Percentiles rank a stretch among this genome's conserved stretches.
Conservation (phyloP, 1,140 invertebrate species). For the Drosophila varians region DNA sequence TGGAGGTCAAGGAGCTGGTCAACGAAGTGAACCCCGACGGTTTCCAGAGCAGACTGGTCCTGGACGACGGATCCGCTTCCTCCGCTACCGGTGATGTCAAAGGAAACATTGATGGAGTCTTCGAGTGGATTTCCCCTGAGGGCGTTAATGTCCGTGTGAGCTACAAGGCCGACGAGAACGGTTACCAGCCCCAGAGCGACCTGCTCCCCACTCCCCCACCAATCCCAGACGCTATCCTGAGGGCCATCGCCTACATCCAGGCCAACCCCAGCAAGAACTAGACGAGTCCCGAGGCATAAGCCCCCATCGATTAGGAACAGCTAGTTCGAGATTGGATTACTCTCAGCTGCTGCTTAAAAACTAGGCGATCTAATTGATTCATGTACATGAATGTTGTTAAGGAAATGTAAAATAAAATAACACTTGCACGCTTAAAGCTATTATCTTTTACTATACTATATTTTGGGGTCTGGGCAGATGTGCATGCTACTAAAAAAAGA, state of each 20-base stretch:
- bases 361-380: background rate
- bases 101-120: constrained; percentile 66
- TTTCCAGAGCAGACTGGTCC: constrained; percentile 83
- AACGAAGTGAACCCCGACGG: constrained; percentile 83
- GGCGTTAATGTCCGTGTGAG: constrained; percentile 83
- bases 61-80: constrained; percentile 86
- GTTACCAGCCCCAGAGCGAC: constrained; percentile 84
- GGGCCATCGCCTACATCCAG: constrained; percentile 83
- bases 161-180: constrained; percentile 87
- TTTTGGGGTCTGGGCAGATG: no score
- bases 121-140: constrained; percentile 74
- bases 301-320: constrained; percentile 11
- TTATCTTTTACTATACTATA: background rate
- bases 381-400: constrained; percentile 3
- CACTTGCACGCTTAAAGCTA: constrained; percentile 3
- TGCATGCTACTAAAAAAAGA: no score
- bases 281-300: background rate
- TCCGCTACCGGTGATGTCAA: constrained; percentile 84
- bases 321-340: background rate
- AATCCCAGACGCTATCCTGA: constrained; percentile 55
- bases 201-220: constrained; percentile 79
- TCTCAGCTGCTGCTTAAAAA: constrained; percentile 2
- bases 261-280: constrained; percentile 64
- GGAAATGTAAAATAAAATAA: constrained; percentile 25
- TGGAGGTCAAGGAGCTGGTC: constrained; percentile 50